These are phyloP conservation scores for Drosophila atripex DNA, from an alignment of 2,888 invertebrate species.

Conservation along the genomic window DNA sequence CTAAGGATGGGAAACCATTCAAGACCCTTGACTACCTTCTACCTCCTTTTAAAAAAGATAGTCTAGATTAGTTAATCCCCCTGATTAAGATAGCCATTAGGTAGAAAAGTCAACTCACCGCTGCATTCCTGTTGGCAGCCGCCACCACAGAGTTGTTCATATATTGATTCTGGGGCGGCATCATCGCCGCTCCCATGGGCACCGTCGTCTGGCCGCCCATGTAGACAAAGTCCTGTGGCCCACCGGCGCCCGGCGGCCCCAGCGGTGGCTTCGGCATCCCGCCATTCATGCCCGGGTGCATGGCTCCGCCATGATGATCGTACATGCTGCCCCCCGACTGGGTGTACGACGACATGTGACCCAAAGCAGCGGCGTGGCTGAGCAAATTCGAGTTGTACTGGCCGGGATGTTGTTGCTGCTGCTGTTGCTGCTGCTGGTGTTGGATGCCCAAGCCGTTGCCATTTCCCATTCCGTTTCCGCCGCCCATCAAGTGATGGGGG, in stretches of 20 bases:
- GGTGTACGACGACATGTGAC: conserved; percentile 81
- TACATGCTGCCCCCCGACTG: conserved; percentile 82
- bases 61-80: not conserved
- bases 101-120: conserved; percentile 79
- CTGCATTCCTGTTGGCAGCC: conserved; percentile 82
- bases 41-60: too few relatives aligned
- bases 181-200: conserved; percentile 76
- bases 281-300: conserved; percentile 82
- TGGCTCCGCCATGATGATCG: conserved; percentile 80
- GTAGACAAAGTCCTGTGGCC: conserved; percentile 82
- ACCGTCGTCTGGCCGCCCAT: conserved; percentile 82
- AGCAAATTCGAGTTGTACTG: conserved; percentile 83
- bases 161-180: conserved; percentile 83
- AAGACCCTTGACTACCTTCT: too few relatives aligned
- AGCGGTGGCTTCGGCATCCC: conserved; percentile 73
- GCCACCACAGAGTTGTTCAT: conserved; percentile 83
- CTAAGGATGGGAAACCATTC: too few relatives aligned
- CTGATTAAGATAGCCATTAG: not conserved
- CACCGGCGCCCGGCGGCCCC: conserved; percentile 70
- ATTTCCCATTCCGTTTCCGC: conserved; percentile 81
- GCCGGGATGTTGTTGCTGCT: conserved; percentile 61
- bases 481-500: conserved; percentile 84
- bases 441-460: conserved; percentile 84
- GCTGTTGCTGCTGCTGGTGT: conserved; percentile 51
- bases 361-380: conserved; percentile 82